phyloP scores from a whole-genome alignment of 2,113 vertebrate genomes.

The Calonectris borealis region DNA sequence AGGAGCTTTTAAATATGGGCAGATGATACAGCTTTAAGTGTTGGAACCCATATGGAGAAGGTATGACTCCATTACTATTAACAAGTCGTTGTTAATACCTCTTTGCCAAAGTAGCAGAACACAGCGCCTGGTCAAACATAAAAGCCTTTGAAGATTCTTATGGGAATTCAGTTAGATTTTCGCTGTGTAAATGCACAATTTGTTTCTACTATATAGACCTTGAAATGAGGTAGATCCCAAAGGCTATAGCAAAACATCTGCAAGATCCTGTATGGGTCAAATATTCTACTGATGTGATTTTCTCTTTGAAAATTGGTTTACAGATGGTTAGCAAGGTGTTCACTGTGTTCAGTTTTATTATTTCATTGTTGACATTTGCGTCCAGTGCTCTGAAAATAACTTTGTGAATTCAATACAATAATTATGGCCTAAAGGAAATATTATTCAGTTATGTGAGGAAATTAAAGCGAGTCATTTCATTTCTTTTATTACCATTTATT shows the following conservation, averaged over 20 bases:
- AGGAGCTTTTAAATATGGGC: slow-evolving; percentile 73
- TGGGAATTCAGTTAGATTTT: slow-evolving; percentile 71
- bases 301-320: slow-evolving; percentile 69
- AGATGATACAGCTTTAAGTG: slow-evolving; percentile 58
- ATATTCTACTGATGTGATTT: slow-evolving; percentile 68
- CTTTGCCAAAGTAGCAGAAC: slow-evolving; percentile 74
- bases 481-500: slow-evolving; percentile 52
- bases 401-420: slow-evolving; percentile 27
- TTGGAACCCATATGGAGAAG: slow-evolving; percentile 68
- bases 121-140: slow-evolving; percentile 65
- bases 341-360: slow-evolving; percentile 47
- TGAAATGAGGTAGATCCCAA: slow-evolving; percentile 73
- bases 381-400: slow-evolving; percentile 41
- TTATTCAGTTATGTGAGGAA: slow-evolving; percentile 30
- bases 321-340: slow-evolving; percentile 64
- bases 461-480: slow-evolving; percentile 20
- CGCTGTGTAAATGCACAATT: slow-evolving; percentile 68
- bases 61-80: slow-evolving; percentile 63
- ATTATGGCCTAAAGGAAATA: slow-evolving; percentile 46
- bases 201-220: slow-evolving; percentile 75
- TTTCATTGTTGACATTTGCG: slow-evolving; percentile 26
- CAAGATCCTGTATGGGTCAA: slow-evolving; percentile 63
- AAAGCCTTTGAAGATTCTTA: slow-evolving; percentile 68
- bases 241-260: slow-evolving; percentile 69
- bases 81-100: slow-evolving; percentile 71